These are phyloP conservation scores for Falco columbarius DNA, from an alignment of 2,797 vertebrate genomes.

Conservation along the genomic window DNA sequence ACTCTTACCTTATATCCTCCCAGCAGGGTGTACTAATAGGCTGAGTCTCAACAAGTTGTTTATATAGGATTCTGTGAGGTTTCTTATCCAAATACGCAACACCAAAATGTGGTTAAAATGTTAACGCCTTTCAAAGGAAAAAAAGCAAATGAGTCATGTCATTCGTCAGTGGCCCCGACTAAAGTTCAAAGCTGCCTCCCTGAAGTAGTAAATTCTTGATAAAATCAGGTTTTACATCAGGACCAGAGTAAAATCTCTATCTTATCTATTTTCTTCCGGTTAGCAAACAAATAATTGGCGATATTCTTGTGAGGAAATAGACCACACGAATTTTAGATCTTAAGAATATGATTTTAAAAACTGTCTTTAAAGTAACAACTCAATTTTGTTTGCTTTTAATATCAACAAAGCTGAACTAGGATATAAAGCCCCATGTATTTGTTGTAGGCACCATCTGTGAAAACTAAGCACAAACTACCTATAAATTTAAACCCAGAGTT, in stretches of 20 bases:
- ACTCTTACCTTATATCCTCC: slow-evolving; percentile 22
- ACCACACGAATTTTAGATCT: background rate
- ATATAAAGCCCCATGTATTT: background rate
- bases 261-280: background rate
- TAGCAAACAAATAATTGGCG: background rate
- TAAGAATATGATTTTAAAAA: background rate
- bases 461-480: background rate
- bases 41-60: background rate
- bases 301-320: background rate
- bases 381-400: background rate
- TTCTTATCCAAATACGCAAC: background rate
- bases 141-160: background rate
- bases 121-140: background rate
- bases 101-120: background rate
- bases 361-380: background rate
- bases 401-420: background rate
- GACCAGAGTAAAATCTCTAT: background rate
- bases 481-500: background rate
- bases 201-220: background rate
- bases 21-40: background rate
- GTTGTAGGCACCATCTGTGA: background rate
- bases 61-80: background rate
- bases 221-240: background rate
- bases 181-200: background rate
- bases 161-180: background rate